Base-by-base conservation (phyloP, 37 sponge, comb jelly and placozoan species). In the Diacarnus erythraeanus region DNA sequence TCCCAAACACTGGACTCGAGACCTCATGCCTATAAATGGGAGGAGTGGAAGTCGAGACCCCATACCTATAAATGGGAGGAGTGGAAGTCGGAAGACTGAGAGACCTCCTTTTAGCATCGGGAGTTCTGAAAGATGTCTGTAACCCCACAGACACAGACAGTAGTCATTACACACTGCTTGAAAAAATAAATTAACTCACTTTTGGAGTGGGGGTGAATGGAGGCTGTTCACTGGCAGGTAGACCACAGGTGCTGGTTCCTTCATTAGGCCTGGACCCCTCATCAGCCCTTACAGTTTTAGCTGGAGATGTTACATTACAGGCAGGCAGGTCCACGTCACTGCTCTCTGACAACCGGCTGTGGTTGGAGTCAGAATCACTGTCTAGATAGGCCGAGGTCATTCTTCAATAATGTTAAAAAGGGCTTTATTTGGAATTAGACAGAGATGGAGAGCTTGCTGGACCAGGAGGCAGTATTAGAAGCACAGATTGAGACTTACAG, bases 401-500 rank as follows among this genome's bases (percentile, higher is more conserved):
- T 5, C 61, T 20, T 6, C 4, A 6, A 25, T 17, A 26, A 17
- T 6, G 21, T 60, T 60, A 21, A 26, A 25, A 17, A 6, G 61
- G 21, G 61, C 61, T 6, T 60, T 60, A 60, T 26, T 60, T 60
- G 22, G 61, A 60, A 60, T 60, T 17, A 5, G 6, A 60, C 9
- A 25, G 12, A 12, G 31, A 79, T 79, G 68, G 69, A 69, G 54
- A 69, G 40, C 51, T 68, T 69, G 21, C 41, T 20, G 3, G 42
- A 3, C 34, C 66, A 82, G 38, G 83, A 82, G 47, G 20, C 31
- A 5, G 38, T 30, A 12, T 36, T 72, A 54, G 83, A 82, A 27
- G 33, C 3, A 29, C 75, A 47, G 39, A 68, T 82, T 35, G 75
- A 82, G 38, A 75, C 83, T 4, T 82, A 74, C 83, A 74, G 64